Conservation (phyloP, 2,113 vertebrate genomes). For the Poeciliopsis retropinna region DNA sequence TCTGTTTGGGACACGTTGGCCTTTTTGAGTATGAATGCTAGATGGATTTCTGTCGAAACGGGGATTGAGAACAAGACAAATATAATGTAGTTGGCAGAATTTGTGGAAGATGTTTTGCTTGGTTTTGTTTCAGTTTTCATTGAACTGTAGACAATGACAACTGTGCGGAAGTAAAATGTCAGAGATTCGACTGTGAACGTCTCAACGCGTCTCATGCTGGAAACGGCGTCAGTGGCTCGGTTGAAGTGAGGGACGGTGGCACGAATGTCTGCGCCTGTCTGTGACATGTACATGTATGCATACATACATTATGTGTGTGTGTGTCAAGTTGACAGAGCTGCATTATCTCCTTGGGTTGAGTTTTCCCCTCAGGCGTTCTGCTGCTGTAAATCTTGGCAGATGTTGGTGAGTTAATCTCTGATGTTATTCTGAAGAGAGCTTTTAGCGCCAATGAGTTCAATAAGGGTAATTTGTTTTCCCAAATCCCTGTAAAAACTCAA, state of each 20-base stretch:
- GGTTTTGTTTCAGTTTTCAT: slow-evolving; percentile 20
- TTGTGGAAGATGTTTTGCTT: slow-evolving; percentile 28
- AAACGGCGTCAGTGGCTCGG: slow-evolving; percentile 59
- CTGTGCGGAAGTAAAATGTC: slow-evolving; percentile 51
- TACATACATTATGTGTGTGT: not conserved
- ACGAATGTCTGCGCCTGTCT: not conserved
- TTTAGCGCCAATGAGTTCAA: slow-evolving; percentile 14
- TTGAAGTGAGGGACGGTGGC: slow-evolving; percentile 7
- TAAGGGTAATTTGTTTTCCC: not conserved
- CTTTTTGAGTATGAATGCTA: too few species aligned
- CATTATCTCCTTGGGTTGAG: slow-evolving; percentile 9
- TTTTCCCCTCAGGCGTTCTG: not conserved
- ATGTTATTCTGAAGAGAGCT: not conserved
- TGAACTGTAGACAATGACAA: slow-evolving; percentile 30
- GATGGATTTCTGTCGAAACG: too few species aligned
- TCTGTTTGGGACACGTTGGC: too few species aligned
- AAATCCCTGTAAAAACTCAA: not conserved
- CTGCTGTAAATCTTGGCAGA: slow-evolving; percentile 6
- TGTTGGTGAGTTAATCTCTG: slow-evolving; percentile 18
- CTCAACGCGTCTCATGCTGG: slow-evolving; percentile 7
- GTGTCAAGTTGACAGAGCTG: not conserved
- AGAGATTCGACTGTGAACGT: slow-evolving; percentile 35
- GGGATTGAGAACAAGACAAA: not conserved
- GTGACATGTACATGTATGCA: not conserved
- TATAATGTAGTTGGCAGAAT: slow-evolving; percentile 1